Base-by-base conservation (phyloP, 2,113 vertebrate genomes). In the Cichladusa arquata region DNA sequence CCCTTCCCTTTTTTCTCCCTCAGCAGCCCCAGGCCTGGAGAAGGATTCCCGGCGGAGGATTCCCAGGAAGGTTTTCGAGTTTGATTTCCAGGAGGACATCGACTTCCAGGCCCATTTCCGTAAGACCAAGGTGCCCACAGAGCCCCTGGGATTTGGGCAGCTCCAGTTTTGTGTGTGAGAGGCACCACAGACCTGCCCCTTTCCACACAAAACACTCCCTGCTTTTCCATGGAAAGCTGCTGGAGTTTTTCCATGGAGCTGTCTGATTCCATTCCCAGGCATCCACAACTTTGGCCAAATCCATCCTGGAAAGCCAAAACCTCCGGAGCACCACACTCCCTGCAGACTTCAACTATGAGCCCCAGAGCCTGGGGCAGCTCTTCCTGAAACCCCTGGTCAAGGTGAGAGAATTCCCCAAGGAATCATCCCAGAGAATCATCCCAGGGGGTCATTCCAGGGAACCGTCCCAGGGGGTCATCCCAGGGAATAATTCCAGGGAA, bases 341-440 rank as follows among this genome's bases (percentile, higher is more conserved):
- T 1, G 29, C 95, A 8, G 99, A 99, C 88, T 99, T 99, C 97
- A 98, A 98, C 96, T 99, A 99, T 38, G 95, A 98, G 8, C 97
- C 98, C 14, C 85, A 97, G n/a, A 97, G 86, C 20, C 91, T 99
- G 5, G 95, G 98, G 24, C 98, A 98, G 96, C 98, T 99, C 64
- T 98, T 96, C 95, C 98, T 99, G 81, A 99, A 99, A 86, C 98
- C 99, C 20, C 82, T 90, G 54, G 81, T 95, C 91, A 31, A 54
- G 53, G 53, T 54, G 29, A 54, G 53, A 4, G 53, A 69, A 81
- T 58, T 8, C 54, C 34, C 29, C 19, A 54, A 31, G 29, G 53
- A 54, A 13, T 5, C 50, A 28, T 51, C 15, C 24, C 48, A 50
- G 48, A 23, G 47, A 20, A 20, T 47, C 22, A 19, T 33, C 2